A percentile compares a stretch with the other conserved stretches of the same genome.
phyloP scores from a whole-genome alignment of 1,140 invertebrate genomes.

The Drosophila malerkotliana region DNA sequence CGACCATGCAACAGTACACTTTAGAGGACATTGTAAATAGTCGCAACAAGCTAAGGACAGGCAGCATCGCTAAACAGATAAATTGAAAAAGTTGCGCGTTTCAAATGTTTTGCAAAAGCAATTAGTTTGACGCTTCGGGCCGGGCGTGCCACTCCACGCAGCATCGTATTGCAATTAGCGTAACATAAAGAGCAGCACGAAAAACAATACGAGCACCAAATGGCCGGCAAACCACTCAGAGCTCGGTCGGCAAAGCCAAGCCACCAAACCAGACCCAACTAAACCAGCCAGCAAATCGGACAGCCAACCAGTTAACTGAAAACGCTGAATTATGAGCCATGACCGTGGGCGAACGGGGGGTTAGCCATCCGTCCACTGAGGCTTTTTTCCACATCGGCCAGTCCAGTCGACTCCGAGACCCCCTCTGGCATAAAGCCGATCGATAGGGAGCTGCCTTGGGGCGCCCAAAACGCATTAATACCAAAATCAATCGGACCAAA shows the following conservation, averaged over 20 bases:
- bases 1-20: conserved; percentile 32
- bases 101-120: conserved; percentile 72
- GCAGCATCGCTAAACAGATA: conserved; percentile 57
- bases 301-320: conserved; percentile 60
- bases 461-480: conserved; percentile 53
- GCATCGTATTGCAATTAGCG: conserved; percentile 82
- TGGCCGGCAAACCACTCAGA: conserved; percentile 25
- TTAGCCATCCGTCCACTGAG: conserved; percentile 14
- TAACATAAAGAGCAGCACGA: conserved; percentile 56
- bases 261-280: conserved; percentile 23
- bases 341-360: conserved; percentile 21
- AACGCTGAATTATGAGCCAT: conserved; percentile 68
- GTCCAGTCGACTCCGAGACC: not conserved
- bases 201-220: conserved; percentile 68
- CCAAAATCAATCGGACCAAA: conserved; percentile 62
- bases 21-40: conserved; percentile 34
- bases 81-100: conserved; percentile 70
- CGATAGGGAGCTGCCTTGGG: conserved; percentile 29
- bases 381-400: not conserved
- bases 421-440: conserved; percentile 4
- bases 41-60: conserved; percentile 22
- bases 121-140: conserved; percentile 69
- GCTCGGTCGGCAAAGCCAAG: not conserved
- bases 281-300: conserved; percentile 25
- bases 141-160: conserved; percentile 20